Percentiles rank a stretch among this genome's conserved stretches.
Evolutionary conservation across 2,888 invertebrate genomes (phyloP).

Genomic region (Drosophila lutescens): DNA sequence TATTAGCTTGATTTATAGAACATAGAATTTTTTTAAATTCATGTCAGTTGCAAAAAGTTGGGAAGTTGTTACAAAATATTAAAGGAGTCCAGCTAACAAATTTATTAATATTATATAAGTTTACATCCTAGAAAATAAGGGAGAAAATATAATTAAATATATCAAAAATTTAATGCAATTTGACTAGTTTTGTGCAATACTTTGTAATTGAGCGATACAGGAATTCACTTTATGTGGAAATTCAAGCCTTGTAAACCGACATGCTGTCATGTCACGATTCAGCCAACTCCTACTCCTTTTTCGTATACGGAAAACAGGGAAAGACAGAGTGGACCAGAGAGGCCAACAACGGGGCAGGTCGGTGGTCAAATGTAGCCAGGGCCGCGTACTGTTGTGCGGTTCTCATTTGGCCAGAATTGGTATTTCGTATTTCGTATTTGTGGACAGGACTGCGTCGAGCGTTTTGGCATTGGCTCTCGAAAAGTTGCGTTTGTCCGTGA

Average conservation of each 20-base stretch:
- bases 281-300: conserved; percentile 20
- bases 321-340: conserved; percentile 10
- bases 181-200: too few species aligned
- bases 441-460: conserved; percentile 14
- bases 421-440: conserved; percentile 11
- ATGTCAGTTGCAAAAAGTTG: too few species aligned
- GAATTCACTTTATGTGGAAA: neutral
- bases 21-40: too few species aligned
- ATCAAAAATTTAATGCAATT: too few species aligned
- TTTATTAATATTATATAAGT: too few species aligned
- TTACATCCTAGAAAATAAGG: too few species aligned
- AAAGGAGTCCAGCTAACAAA: too few species aligned
- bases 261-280: conserved; percentile 7
- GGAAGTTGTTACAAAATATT: too few species aligned
- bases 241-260: neutral
- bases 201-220: too few species aligned
- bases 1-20: too few species aligned
- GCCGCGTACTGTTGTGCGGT: conserved; percentile 33
- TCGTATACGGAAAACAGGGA: neutral
- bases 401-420: neutral
- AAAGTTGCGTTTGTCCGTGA: conserved; percentile 47
- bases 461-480: conserved; percentile 44
- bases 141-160: too few species aligned
- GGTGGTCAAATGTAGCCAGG: conserved; percentile 16
- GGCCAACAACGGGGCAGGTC: conserved; percentile 15